A percentile compares a stretch with the other conserved stretches of the same genome.
Conservation (phyloP, 2,888 invertebrate genomes). For the Drosophila rellima region DNA sequence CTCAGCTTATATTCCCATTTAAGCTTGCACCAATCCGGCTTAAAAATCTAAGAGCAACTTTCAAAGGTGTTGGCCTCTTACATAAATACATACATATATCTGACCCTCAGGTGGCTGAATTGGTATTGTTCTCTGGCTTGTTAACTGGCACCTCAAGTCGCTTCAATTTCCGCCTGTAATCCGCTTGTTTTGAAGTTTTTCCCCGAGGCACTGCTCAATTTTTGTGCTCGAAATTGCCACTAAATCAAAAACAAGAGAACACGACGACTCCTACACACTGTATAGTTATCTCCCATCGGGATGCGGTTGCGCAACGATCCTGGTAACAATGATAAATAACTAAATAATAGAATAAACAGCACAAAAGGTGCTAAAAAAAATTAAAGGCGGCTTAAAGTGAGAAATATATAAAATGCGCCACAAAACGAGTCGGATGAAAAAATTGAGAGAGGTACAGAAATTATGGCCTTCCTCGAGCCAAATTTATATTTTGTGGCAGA, state of each 20-base stretch:
- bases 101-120: slow-evolving; percentile 48
- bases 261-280: slow-evolving; percentile 64
- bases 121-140: slow-evolving; percentile 55
- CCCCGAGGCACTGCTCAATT: slow-evolving; percentile 64
- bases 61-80: slow-evolving; percentile 15
- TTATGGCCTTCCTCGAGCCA: slow-evolving; percentile 46
- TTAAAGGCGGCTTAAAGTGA: slow-evolving; percentile 54
- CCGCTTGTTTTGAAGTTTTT: slow-evolving; percentile 56
- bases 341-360: slow-evolving; percentile 77
- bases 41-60: not conserved
- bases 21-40: not conserved
- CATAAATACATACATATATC: slow-evolving; percentile 5
- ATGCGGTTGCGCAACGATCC: slow-evolving; percentile 32
- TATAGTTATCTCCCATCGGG: slow-evolving; percentile 41
- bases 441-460: slow-evolving; percentile 3
- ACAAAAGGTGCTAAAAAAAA: slow-evolving; percentile 66
- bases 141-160: slow-evolving; percentile 50
- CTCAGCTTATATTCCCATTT: too few species aligned
- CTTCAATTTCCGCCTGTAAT: slow-evolving; percentile 71
- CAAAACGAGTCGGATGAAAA: too few species aligned
- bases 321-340: slow-evolving; percentile 69
- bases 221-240: slow-evolving; percentile 75
- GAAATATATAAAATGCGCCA: not conserved
- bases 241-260: slow-evolving; percentile 68
- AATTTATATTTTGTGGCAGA: slow-evolving; percentile 37